phyloP scores from a whole-genome alignment of 2,888 invertebrate genomes.

The Diarsia mendica region DNA sequence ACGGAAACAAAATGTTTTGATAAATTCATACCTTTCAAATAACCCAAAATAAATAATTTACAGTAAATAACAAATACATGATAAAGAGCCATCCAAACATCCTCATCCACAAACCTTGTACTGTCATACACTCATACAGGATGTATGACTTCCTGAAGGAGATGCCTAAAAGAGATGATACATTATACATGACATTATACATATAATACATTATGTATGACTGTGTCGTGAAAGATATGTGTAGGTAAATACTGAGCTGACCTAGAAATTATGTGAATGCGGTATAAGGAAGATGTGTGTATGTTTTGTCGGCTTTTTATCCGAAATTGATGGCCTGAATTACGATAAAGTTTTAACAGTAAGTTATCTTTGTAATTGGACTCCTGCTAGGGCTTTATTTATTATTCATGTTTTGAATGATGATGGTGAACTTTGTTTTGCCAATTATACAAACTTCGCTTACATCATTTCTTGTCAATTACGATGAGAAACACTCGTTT shows the following conservation, averaged over 20 bases:
- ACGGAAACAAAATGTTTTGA: not conserved
- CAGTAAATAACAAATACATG: slow-evolving; percentile 2
- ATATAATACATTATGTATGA: slow-evolving; percentile 50
- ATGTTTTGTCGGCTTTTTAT: slow-evolving; percentile 42
- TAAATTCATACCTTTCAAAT: not conserved
- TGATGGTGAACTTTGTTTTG: too few species aligned
- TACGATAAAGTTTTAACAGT: not conserved
- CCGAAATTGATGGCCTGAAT: slow-evolving; percentile 25
- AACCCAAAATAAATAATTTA: not conserved
- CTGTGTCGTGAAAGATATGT: slow-evolving; percentile 34
- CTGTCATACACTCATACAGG: slow-evolving; percentile 48
- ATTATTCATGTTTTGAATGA: too few species aligned
- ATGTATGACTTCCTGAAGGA: slow-evolving; percentile 57
- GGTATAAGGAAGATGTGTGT: slow-evolving; percentile 49
- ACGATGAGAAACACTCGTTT: too few species aligned
- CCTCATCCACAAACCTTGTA: slow-evolving; percentile 51
- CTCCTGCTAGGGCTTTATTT: too few species aligned
- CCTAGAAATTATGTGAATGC: slow-evolving; percentile 52
- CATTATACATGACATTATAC: too few species aligned
- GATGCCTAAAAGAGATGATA: slow-evolving; percentile 42
- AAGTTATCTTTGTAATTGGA: not conserved
- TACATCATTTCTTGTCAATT: too few species aligned
- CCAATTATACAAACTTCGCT: too few species aligned
- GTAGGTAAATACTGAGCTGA: slow-evolving; percentile 45
- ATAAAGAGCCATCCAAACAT: slow-evolving; percentile 17